Percentiles rank a stretch among this genome's conserved stretches.
phyloP scores from a whole-genome alignment of 1,140 invertebrate genomes.

The Campoletis sonorensis region DNA sequence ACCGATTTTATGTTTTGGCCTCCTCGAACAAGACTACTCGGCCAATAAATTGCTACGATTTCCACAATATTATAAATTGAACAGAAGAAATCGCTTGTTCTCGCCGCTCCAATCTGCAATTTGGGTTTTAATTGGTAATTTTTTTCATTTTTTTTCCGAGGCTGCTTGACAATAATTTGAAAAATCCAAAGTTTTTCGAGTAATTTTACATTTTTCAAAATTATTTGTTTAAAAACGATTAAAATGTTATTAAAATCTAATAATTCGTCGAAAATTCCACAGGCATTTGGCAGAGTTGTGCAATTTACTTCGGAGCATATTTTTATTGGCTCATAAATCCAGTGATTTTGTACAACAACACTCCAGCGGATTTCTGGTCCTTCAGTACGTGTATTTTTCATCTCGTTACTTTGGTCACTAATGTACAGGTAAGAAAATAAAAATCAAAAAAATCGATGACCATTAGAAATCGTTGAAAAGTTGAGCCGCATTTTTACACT shows the following conservation, averaged over 20 bases:
- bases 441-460: conserved; percentile 24
- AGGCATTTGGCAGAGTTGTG: conserved; percentile 79
- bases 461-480: background rate
- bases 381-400: conserved; percentile 76
- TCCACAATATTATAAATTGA: conserved; percentile 81
- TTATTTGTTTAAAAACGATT: no score
- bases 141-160: conserved; percentile 19
- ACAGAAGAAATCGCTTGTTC: conserved; percentile 82
- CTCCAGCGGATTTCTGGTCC: conserved; percentile 70
- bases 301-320: conserved; percentile 77
- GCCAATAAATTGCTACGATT: conserved; percentile 79
- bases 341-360: conserved; percentile 68
- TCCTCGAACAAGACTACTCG: conserved; percentile 84
- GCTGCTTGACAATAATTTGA: no score
- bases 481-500: background rate
- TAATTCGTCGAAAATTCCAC: no score
- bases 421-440: conserved; percentile 75
- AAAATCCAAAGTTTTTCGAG: background rate
- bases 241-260: no score
- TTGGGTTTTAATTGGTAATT: conserved; percentile 80
- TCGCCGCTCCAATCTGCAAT: conserved; percentile 79
- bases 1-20: conserved; percentile 83
- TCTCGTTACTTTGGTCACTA: conserved; percentile 74
- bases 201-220: conserved; percentile 68
- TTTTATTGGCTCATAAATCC: conserved; percentile 70